Percentiles rank a stretch among this genome's conserved stretches.
These are phyloP conservation scores for Parnassius smintheus DNA, from an alignment of 2,888 invertebrate genomes.

Conservation along the genomic window DNA sequence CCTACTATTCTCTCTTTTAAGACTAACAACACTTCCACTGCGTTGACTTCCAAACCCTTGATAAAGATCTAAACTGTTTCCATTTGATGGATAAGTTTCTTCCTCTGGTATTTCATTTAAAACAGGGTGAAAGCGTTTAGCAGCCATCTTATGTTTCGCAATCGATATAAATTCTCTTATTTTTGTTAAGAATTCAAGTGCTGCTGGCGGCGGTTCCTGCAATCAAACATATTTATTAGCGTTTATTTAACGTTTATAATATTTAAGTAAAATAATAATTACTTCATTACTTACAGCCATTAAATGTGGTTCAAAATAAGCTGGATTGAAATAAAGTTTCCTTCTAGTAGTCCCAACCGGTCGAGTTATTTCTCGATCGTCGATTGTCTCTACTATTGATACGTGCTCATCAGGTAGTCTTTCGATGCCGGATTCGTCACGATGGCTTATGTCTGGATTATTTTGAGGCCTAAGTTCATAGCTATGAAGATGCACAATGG, in stretches of 20 bases:
- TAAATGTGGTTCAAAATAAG: conserved; percentile 93
- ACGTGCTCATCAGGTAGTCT: conserved; percentile 92
- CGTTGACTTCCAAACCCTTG: conserved; percentile 75
- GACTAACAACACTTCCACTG: conserved; percentile 78
- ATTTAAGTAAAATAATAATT: background rate
- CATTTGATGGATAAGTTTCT: conserved; percentile 76
- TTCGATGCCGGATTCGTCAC: conserved; percentile 83
- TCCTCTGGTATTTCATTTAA: conserved; percentile 92
- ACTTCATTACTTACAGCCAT: conserved; percentile 83
- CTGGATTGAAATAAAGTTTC: conserved; percentile 94
- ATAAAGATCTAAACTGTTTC: conserved; percentile 72
- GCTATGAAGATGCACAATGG: conserved; percentile 84
- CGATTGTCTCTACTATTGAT: conserved; percentile 90
- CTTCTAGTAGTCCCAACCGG: conserved; percentile 87
- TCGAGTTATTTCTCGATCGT: conserved; percentile 85
- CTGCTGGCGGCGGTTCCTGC: conserved; percentile 95
- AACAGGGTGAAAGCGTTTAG: conserved; percentile 89
- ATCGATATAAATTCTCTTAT: conserved; percentile 94
- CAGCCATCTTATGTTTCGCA: conserved; percentile 93
- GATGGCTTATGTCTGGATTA: conserved; percentile 61
- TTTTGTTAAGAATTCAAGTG: conserved; percentile 92
- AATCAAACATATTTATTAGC: conserved; percentile 40
- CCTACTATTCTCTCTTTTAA: conserved; percentile 83
- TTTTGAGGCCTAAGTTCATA: conserved; percentile 58
- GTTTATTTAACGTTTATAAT: background rate